Evolutionary conservation across 2,797 vertebrate genomes (phyloP).

Genomic region (Anomalospiza imberbis): DNA sequence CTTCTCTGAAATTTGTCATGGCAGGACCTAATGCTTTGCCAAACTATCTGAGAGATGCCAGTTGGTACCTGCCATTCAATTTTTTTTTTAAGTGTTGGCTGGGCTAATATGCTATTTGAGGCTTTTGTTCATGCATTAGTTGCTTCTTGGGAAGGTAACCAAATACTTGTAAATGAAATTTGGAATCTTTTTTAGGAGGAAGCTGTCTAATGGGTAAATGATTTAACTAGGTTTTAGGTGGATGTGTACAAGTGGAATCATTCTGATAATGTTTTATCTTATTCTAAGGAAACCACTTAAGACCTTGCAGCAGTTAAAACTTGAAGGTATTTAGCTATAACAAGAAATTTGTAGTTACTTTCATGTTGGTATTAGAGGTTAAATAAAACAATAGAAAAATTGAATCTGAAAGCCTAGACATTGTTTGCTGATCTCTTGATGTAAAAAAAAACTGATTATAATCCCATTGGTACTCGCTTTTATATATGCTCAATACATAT

Average conservation of each 20-base stretch:
- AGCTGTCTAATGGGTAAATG: background rate
- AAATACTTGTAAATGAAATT: background rate
- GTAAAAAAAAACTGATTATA: background rate
- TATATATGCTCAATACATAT: background rate
- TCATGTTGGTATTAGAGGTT: background rate
- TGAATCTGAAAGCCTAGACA: background rate
- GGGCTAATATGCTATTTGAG: background rate
- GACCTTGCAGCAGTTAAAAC: background rate
- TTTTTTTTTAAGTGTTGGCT: background rate
- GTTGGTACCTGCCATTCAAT: conserved; percentile 31
- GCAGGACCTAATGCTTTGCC: background rate
- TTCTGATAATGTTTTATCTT: background rate
- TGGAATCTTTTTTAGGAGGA: background rate
- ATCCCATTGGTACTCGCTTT: background rate
- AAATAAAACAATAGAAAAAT: background rate
- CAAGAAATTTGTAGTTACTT: background rate
- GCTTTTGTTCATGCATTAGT: background rate
- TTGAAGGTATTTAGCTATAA: background rate
- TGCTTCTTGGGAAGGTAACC: background rate
- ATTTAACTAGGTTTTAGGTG: background rate
- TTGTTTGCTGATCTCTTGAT: background rate
- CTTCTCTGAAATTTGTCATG: background rate
- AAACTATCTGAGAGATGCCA: background rate
- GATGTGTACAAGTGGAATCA: background rate
- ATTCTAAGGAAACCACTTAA: background rate